Conservation (phyloP, 2,888 invertebrate genomes). For the Tachina grossa region DNA sequence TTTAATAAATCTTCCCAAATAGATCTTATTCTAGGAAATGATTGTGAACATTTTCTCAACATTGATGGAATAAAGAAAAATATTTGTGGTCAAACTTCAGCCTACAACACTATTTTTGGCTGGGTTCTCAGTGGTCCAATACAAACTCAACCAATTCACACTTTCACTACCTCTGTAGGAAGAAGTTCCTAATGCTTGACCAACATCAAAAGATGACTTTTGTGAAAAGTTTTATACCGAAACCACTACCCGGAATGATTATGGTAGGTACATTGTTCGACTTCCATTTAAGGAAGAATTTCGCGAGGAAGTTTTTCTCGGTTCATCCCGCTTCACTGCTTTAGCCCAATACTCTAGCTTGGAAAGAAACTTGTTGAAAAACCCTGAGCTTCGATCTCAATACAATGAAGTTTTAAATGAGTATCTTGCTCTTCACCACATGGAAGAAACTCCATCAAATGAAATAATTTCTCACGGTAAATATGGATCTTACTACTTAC, state of each 20-base stretch:
- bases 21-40: too few species aligned
- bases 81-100: too few species aligned
- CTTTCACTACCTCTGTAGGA: neutral
- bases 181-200: neutral
- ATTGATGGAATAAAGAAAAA: too few species aligned
- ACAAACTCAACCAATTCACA: neutral
- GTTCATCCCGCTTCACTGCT: too few species aligned
- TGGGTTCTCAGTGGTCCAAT: neutral
- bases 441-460: neutral
- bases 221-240: neutral
- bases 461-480: neutral
- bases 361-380: neutral
- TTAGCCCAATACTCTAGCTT: slow-evolving; percentile 1
- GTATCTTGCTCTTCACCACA: neutral
- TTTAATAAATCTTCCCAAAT: too few species aligned
- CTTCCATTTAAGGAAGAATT: neutral
- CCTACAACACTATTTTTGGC: neutral
- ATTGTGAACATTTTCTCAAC: too few species aligned
- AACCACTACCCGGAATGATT: neutral
- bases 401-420: neutral
- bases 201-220: neutral
- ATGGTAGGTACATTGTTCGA: neutral
- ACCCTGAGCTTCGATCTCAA: neutral
- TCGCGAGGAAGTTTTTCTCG: neutral
- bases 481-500: neutral